Evolutionary conservation across 2,113 vertebrate species (phyloP), one percentile per base, ranked within the genome.

Genomic region (Poeciliopsis turrubarensis): DNA sequence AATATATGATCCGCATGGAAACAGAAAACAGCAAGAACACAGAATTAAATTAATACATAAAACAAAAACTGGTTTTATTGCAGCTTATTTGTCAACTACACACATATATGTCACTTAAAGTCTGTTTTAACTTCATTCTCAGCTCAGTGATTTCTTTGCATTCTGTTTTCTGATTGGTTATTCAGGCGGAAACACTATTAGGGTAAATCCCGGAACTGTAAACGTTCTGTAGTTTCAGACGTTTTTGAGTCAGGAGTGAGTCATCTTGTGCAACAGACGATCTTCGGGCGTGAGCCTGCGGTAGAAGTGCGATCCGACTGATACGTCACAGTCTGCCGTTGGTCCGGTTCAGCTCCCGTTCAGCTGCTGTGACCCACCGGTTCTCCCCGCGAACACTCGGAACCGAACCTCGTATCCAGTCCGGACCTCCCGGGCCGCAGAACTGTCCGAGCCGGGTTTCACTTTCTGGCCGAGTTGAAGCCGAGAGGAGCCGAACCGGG

Each of bases 241-340:
- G 17, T 19, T 54, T 57, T 57, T 57, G 7, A 47, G 44, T 57
- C 51, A 34, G 1, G 34, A 78, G 77, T 78, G 74, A 76, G 6
- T 1, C 5, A 12, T 13, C 75, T 9, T 31, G 3, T 1, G 1
- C 0, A 0, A 72, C 27, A 73, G 29, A 80, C 78, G 77, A 86
- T 83, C 79, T 85, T 5, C 25, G 69, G 4, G 57, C 27, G 70
- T 60, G 75, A 60, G 65, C 13, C 63, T 27, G 61, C 26, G 19
- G 69, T 30, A 65, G 1, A 72, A 29, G 73, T 41, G 77, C 39
- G 65, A 69, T 51, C 70, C 47, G 61, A 64, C 70, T 51, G 61
- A 61, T 68, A 91, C 91, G 89, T 92, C 90, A 92, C 88, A 77
- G 82, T 31, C 78, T 77, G 82, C 82, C 76, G 87, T 89, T 80